These are phyloP conservation scores for Thumatha senex DNA, from an alignment of 2,888 invertebrate species.

Conservation along the genomic window DNA sequence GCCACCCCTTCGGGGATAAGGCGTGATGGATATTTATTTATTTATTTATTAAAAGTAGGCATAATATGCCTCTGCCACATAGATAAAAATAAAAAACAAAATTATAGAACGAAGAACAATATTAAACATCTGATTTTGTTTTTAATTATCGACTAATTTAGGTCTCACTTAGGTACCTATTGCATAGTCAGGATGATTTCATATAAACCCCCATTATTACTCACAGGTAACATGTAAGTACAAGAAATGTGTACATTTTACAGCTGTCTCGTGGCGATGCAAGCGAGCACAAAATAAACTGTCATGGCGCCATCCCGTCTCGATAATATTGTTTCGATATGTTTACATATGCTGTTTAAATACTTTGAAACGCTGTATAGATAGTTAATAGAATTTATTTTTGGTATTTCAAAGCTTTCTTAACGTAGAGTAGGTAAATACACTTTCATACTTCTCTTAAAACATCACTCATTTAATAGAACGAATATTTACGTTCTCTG, in stretches of 20 bases:
- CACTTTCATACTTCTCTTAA: no score
- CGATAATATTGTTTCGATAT: slow-evolving; percentile 11
- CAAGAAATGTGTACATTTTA: slow-evolving; percentile 8
- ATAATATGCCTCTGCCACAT: no score
- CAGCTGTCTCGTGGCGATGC: not conserved
- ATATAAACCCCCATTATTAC: not conserved
- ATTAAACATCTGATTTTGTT: no score
- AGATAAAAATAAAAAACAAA: no score
- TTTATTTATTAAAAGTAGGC: no score
- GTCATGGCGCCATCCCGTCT: slow-evolving; percentile 28
- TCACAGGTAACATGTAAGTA: slow-evolving; percentile 1
- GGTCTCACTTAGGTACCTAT: no score
- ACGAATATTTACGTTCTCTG: no score
- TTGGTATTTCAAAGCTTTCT: not conserved
- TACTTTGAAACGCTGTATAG: slow-evolving; percentile 20
- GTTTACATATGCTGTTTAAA: slow-evolving; percentile 21
- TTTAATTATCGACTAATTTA: no score
- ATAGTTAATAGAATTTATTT: not conserved
- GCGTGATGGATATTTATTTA: no score
- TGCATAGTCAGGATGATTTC: not conserved
- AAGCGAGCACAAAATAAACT: slow-evolving; percentile 11
- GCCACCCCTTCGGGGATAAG: no score
- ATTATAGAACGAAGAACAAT: no score
- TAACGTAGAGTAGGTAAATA: not conserved
- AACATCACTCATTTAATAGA: no score